Evolutionary conservation across 2,113 vertebrate species (phyloP).

Genomic region (Uropsilus gracilis): DNA sequence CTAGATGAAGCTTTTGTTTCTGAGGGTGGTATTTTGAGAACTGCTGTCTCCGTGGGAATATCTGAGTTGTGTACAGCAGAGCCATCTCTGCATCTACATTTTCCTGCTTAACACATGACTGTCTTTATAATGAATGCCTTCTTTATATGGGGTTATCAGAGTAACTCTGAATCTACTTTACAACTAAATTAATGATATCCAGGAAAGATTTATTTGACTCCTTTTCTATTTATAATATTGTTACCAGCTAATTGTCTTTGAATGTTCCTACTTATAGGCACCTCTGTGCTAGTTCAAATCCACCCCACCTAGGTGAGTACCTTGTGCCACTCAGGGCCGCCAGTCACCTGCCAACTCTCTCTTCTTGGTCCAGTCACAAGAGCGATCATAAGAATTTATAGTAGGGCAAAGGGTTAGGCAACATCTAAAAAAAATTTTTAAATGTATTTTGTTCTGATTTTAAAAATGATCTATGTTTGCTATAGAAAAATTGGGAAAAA

Average conservation of each 20-base stretch:
- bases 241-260: slow-evolving; percentile 80
- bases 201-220: slow-evolving; percentile 79
- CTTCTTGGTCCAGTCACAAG: slow-evolving; percentile 49
- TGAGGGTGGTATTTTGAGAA: slow-evolving; percentile 72
- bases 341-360: slow-evolving; percentile 55
- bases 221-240: slow-evolving; percentile 83
- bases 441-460: neutral
- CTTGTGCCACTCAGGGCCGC: slow-evolving; percentile 9
- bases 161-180: slow-evolving; percentile 82
- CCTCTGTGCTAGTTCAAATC: slow-evolving; percentile 71
- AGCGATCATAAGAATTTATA: slow-evolving; percentile 61
- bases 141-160: slow-evolving; percentile 80
- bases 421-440: slow-evolving; percentile 61
- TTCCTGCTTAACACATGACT: slow-evolving; percentile 81
- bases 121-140: slow-evolving; percentile 82
- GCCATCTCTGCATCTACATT: slow-evolving; percentile 75
- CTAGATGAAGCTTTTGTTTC: slow-evolving; percentile 68
- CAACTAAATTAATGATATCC: slow-evolving; percentile 82
- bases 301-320: slow-evolving; percentile 31
- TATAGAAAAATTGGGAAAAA: slow-evolving; percentile 52
- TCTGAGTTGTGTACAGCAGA: slow-evolving; percentile 71
- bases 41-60: slow-evolving; percentile 70
- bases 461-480: slow-evolving; percentile 58
- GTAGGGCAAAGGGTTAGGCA: slow-evolving; percentile 38
- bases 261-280: slow-evolving; percentile 79